A percentile compares a stretch with the other conserved stretches of the same genome.
Conservation (phyloP, 1,140 invertebrate genomes). For the Orussus abietinus region DNA sequence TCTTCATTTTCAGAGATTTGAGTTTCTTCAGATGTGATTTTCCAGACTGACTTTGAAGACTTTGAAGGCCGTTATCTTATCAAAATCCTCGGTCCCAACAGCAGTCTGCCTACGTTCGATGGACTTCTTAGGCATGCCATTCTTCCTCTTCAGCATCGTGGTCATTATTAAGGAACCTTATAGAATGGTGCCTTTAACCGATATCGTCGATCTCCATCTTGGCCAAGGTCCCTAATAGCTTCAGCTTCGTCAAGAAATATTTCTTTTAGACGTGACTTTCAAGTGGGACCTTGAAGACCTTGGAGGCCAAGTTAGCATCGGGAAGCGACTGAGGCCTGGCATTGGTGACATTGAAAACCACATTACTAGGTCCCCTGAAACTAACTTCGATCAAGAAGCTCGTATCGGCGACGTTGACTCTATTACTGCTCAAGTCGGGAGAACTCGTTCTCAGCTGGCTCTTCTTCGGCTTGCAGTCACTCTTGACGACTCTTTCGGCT, state of each 20-base stretch:
- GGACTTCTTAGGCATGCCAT: slow-evolving; percentile 69
- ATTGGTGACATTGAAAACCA: slow-evolving; percentile 56
- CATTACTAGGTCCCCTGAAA: slow-evolving; percentile 53
- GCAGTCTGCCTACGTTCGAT: too few species aligned
- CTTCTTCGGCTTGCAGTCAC: slow-evolving; percentile 49
- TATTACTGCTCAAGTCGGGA: slow-evolving; percentile 58
- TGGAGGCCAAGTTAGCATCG: slow-evolving; percentile 49
- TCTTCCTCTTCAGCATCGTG: slow-evolving; percentile 68
- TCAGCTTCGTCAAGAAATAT: slow-evolving; percentile 42
- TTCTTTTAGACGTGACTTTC: slow-evolving; percentile 56
- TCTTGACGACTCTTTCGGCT: slow-evolving; percentile 52
- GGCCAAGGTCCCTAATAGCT: slow-evolving; percentile 65
- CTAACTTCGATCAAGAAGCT: slow-evolving; percentile 57
- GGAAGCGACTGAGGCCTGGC: slow-evolving; percentile 56
- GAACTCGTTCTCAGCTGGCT: slow-evolving; percentile 59
- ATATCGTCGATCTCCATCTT: slow-evolving; percentile 78
- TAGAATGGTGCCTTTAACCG: slow-evolving; percentile 59
- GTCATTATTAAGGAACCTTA: slow-evolving; percentile 48
- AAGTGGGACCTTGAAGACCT: slow-evolving; percentile 57
- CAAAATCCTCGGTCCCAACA: too few species aligned
- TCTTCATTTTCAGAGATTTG: too few species aligned
- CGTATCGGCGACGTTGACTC: slow-evolving; percentile 42
- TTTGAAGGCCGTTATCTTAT: too few species aligned
- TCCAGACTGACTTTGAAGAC: too few species aligned
- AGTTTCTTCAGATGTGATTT: too few species aligned